Evolutionary conservation across 2,888 invertebrate genomes (phyloP).

Genomic region (Scelioninae gen. 2): DNA sequence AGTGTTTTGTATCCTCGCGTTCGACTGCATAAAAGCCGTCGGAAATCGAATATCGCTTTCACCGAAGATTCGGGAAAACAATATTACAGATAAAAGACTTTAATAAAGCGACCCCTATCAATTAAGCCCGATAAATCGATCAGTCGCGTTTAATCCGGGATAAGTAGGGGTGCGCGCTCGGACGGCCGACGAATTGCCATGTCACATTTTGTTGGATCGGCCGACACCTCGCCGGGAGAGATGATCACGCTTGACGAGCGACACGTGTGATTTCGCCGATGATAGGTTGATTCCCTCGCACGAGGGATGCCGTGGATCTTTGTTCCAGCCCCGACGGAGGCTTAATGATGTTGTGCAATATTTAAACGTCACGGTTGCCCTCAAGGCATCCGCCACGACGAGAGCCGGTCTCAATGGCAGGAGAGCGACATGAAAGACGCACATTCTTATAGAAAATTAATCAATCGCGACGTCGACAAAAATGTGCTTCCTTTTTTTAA

Average conservation of each 20-base stretch:
- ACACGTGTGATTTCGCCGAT: constrained; percentile 65
- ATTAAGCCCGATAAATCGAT: constrained; percentile 57
- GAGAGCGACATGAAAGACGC: constrained; percentile 48
- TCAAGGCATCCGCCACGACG: constrained; percentile 50
- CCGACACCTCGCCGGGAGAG: constrained; percentile 57
- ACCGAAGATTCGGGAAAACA: constrained; percentile 30
- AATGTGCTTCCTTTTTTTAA: constrained; percentile 35
- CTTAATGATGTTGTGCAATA: constrained; percentile 70
- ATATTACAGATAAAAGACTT: constrained; percentile 32
- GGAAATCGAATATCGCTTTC: constrained; percentile 22
- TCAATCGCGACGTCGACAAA: constrained; percentile 41
- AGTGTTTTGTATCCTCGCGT: not conserved
- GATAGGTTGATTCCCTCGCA: constrained; percentile 60
- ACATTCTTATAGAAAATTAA: constrained; percentile 56
- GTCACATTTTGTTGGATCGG: constrained; percentile 54
- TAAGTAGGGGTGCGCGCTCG: constrained; percentile 49
- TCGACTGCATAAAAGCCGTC: too few species aligned
- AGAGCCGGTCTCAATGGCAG: constrained; percentile 41
- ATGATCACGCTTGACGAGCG: constrained; percentile 62
- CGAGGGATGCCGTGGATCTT: constrained; percentile 58
- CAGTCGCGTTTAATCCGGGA: constrained; percentile 55
- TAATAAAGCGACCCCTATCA: constrained; percentile 55
- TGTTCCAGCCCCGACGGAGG: constrained; percentile 58
- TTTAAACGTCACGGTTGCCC: constrained; percentile 64
- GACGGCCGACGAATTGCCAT: constrained; percentile 57